phyloP scores from a whole-genome alignment of 2,797 vertebrate genomes.

The Heliangelus exortis region DNA sequence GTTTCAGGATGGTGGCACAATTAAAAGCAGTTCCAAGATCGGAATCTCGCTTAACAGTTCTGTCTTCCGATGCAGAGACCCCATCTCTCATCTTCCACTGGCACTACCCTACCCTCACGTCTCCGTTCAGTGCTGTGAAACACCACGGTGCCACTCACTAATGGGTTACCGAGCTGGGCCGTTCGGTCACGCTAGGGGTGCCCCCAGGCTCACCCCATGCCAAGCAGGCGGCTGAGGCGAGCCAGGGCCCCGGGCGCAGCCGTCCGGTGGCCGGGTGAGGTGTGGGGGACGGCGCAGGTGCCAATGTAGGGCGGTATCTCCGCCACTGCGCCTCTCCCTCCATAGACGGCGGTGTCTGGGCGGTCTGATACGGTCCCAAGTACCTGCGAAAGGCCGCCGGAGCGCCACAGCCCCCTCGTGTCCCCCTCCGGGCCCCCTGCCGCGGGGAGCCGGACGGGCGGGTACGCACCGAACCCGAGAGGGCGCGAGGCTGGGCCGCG shows the following conservation, averaged over 20 bases:
- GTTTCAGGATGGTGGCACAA: not conserved
- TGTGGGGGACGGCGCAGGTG: not conserved
- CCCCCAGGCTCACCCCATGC: not conserved
- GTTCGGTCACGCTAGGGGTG: accelerated
- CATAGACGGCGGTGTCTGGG: not conserved
- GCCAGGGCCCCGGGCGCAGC: not conserved
- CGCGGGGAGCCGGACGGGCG: not conserved
- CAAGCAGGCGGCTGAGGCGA: too few species aligned
- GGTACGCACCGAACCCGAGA: not conserved
- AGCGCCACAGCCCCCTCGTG: not conserved
- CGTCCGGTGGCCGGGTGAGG: not conserved
- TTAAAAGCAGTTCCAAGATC: accelerated
- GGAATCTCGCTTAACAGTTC: not conserved
- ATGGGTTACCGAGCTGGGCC: accelerated
- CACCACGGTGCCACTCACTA: too few species aligned
- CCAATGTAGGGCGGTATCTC: not conserved
- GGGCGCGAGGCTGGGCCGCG: not conserved
- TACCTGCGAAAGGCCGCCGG: not conserved
- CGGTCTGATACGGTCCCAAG: too few species aligned
- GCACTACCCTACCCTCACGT: not conserved
- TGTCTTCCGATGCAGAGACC: not conserved
- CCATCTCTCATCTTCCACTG: accelerated
- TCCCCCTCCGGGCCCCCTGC: too few species aligned
- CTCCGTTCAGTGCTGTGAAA: accelerated
- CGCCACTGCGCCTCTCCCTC: not conserved